Base-by-base conservation (phyloP, 2,797 vertebrate genomes). In the Chloroceryle amazona region DNA sequence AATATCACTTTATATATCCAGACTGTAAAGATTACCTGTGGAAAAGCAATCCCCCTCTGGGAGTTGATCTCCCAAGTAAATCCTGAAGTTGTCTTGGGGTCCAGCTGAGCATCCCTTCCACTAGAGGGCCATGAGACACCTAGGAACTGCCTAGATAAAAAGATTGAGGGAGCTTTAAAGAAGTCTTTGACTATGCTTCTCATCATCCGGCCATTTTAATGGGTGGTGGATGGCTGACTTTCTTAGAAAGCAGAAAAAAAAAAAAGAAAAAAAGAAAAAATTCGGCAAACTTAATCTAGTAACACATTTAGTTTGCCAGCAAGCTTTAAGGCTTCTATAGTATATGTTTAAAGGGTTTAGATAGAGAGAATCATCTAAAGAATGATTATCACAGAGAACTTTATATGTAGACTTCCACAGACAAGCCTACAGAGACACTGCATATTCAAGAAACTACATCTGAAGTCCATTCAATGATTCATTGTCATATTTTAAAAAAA, bases 51-150 rank as follows among this genome's bases (percentile, higher is more conserved):
- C 74, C 96, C 96, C 95, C 96, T 75, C 96, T 96, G 95, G 96
- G 96, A 94, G 95, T 88, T 95, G 90, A 98, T 96, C 97, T 96
- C 97, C 97, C 97, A 97, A 96, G 94, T 95, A 97, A 97, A 98
- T 97, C 96, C 97, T 98, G 91, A 89, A 92, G 96, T 96, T 97
- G 97, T 95, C 97, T 96, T 95, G 97, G 90, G 88, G 75, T 98
- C 97, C 97, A 97, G 97, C 96, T 98, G 96, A 97, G 94, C 96
- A 97, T 97, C 97, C 97, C 97, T 97, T 98, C 97, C 97, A 98
- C 97, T 98, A 97, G 96, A 97, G 97, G 98, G 95, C 97, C 97
- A 97, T 97, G 94, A 96, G 92, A 97, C 95, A 98, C 96, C 93
- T 97, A 97, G 93, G 92, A 97, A 94, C 97, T 97, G 95, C 97